Evolutionary conservation across 2,888 invertebrate genomes (phyloP), one percentile per base, ranked within the genome.

Genomic region (Pharmacophagus antenor): DNA sequence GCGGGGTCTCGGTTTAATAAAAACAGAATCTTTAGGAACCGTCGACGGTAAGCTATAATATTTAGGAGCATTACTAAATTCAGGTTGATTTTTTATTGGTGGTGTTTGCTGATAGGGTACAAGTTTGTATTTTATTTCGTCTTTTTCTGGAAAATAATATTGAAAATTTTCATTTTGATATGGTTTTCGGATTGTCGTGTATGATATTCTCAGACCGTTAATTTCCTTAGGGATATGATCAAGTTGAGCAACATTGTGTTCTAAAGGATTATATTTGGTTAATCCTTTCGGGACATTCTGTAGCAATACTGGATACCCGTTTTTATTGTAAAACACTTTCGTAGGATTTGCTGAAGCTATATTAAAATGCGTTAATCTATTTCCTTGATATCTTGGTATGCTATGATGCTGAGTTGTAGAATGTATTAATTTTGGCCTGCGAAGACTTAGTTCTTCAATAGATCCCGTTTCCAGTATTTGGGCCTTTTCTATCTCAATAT

Each of bases 21-120:
- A 84, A 56, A 82, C 68, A 58, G 74, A 76, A 57, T 88, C 85
- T 65, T 81, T 82, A 7, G 74, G 76, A 63, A 76, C 65, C 56
- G 76, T 63, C 27, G 75, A 72, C 12, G 79, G 76, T 20, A 77
- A 74, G 20, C 42, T 76, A 67, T 54, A 79, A 68, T 58, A 75
- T 63, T 78, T 78, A 7, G 65, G 56, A 20, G 69, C 55, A 59
- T 77, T 75, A 65, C 74, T 47, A 31, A 76, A 72, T 56, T 73
- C 72, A 5, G 68, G 52, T 22, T 61, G n/a, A 15, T 76, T 68
- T 69, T 75, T 75, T 4, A 88, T 70, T 2, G 91, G 91, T 46
- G 91, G 89, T 12, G 90, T 84, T 73, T 91, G 91, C 58, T 91
- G 85, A 67, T 91, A 91, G 0, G 91, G 91, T n/a, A 91, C 80